Evolutionary conservation across 1,140 invertebrate genomes (phyloP), one percentile per base, ranked within the genome.

Genomic region (Eupristina koningsbergeri): DNA sequence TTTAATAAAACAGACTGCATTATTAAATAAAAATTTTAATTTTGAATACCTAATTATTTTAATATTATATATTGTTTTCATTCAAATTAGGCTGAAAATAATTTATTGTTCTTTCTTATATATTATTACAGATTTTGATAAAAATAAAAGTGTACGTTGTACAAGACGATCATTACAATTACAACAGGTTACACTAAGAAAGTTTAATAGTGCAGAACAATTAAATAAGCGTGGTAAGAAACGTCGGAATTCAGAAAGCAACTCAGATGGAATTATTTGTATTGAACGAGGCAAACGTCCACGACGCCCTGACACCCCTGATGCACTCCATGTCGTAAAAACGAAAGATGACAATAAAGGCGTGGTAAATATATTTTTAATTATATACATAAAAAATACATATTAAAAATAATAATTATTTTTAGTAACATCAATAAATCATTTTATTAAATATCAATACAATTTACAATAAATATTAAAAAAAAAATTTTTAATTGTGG

Each of bases 211-310:
- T 11, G 77, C 26, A 3, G 84, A 85, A 15, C 71, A 85, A 19
- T 31, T 85, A 17, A 71, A 71, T 8, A 82, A 82, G 36, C 58
- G 73, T 6, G 79, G 84, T n/a, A 76, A 41, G 41, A 85, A 85
- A 41, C 79, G 84, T 5, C 84, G 84, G 3, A 85, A 81, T 39
- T 85, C 84, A 9, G 84, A 85, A 13, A 77, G 63, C 15, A 80
- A 79, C 34, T 83, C 80, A 6, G 81, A 80, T 7, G 31, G 67
- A 47, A 53, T 53, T 29, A 31, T 85, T 5, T 22, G 64, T 19
- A 82, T 85, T 41, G 80, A 82, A 26, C 80, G 80, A 0, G 84
- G 74, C 22, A 85, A 85, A 31, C 47, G 80, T 3, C 39, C 67
- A 3, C 69, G 67, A 6, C 50, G n/a, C 1, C 58, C 69, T 0